These are phyloP conservation scores for Polia nebulosa DNA, from an alignment of 2,888 invertebrate genomes.

Conservation along the genomic window DNA sequence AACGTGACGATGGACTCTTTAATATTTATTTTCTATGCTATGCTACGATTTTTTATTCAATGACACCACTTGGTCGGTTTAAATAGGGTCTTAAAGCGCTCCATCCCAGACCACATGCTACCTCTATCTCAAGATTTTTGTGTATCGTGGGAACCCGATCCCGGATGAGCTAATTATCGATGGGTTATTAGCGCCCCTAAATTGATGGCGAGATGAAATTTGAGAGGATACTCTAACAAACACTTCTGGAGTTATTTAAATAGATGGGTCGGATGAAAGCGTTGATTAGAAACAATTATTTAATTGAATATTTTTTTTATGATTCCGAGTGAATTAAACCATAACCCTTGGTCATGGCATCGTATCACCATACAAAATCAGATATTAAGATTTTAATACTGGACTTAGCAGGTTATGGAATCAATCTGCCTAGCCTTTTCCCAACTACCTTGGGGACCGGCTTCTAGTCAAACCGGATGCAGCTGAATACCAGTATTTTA, in stretches of 20 bases:
- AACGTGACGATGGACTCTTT: too few relatives aligned
- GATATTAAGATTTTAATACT: too few relatives aligned
- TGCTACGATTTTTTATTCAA: too few relatives aligned
- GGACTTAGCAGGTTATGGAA: too few relatives aligned
- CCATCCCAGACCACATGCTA: conserved; percentile 35
- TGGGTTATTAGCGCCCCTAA: conserved; percentile 54
- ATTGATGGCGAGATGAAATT: conserved; percentile 47
- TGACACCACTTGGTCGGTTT: too few relatives aligned
- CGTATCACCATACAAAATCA: neutral
- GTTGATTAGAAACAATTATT: conserved; percentile 16
- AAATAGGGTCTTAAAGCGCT: too few relatives aligned
- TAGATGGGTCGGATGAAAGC: conserved; percentile 14
- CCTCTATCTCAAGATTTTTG: conserved; percentile 39
- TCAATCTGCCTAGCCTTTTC: too few relatives aligned
- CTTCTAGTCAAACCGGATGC: too few relatives aligned
- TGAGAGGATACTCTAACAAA: conserved; percentile 42
- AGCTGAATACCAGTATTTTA: too few relatives aligned
- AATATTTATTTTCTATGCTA: too few relatives aligned
- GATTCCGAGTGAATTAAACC: neutral
- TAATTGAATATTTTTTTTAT: neutral
- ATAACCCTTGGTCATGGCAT: neutral
- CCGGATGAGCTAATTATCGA: conserved; percentile 63
- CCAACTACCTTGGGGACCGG: too few relatives aligned
- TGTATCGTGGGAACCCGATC: conserved; percentile 57
- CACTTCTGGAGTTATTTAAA: conserved; percentile 28